A percentile compares a stretch with the other conserved stretches of the same genome.
phyloP scores from a whole-genome alignment of 2,797 vertebrate genomes.

The Cuculus canorus region DNA sequence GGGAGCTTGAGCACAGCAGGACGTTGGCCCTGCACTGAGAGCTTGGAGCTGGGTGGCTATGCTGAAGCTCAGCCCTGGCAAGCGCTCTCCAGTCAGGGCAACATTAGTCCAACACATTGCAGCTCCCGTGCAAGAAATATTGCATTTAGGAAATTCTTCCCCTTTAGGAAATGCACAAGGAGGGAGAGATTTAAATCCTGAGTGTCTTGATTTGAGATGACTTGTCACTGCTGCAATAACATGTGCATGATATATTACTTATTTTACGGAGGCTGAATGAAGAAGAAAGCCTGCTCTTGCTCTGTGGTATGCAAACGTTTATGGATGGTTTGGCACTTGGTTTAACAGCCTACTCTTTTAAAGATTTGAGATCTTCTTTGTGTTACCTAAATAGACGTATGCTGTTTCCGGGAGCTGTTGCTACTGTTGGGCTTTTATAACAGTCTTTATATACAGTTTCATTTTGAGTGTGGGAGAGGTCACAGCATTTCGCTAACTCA shows the following conservation, averaged over 20 bases:
- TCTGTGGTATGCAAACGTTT: not conserved
- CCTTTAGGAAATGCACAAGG: not conserved
- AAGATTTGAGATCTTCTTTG: constrained; percentile 47
- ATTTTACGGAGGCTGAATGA: not conserved
- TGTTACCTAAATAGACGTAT: not conserved
- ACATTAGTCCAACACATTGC: rapidly evolving
- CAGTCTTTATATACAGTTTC: not conserved
- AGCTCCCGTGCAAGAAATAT: not conserved
- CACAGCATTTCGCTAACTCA: not conserved
- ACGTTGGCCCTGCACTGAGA: not conserved
- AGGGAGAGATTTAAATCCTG: not conserved
- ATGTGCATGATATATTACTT: not conserved
- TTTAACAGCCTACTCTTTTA: not conserved
- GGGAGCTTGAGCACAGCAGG: not conserved
- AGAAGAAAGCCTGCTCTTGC: not conserved
- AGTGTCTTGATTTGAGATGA: not conserved
- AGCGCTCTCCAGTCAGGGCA: not conserved
- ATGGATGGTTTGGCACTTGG: not conserved
- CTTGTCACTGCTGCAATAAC: not conserved
- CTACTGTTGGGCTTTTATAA: not conserved
- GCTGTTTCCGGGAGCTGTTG: not conserved
- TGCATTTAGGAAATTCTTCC: not conserved
- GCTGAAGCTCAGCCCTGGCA: not conserved
- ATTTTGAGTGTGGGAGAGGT: not conserved
- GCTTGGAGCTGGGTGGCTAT: not conserved